These are phyloP conservation scores for Griposia aprilina DNA, from an alignment of 2,888 invertebrate genomes.

Conservation along the genomic window DNA sequence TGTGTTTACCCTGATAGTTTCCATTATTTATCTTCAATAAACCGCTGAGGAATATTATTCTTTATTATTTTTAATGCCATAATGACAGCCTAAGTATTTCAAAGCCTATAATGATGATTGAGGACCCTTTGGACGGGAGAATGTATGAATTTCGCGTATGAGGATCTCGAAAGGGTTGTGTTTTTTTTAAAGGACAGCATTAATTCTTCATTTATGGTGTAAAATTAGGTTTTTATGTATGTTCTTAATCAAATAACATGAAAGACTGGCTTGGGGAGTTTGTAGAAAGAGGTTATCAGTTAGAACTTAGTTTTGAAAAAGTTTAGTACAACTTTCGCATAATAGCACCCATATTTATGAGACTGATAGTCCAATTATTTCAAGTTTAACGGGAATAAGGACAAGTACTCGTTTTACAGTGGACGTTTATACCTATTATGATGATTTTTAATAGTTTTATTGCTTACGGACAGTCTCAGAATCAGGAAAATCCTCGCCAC, in stretches of 20 bases:
- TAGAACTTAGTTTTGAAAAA: background rate
- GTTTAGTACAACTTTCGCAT: background rate
- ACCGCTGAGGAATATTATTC: constrained; percentile 37
- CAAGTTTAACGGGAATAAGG: too few species aligned
- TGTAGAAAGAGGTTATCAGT: background rate
- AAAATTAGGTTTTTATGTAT: background rate
- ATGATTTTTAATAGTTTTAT: background rate
- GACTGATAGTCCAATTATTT: background rate
- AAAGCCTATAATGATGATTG: constrained; percentile 51
- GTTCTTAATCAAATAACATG: background rate
- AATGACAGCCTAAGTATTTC: constrained; percentile 48
- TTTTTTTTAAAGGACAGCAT: background rate
- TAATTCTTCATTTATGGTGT: background rate
- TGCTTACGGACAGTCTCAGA: background rate
- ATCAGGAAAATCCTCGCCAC: background rate
- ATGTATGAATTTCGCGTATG: constrained; percentile 26
- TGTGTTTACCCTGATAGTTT: constrained; percentile 47
- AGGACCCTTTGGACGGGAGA: constrained; percentile 31
- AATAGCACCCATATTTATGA: background rate
- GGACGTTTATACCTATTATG: background rate
- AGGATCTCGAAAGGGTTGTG: background rate
- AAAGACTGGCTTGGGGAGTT: background rate
- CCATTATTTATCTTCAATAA: constrained; percentile 40
- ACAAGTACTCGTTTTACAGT: background rate
- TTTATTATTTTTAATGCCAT: constrained; percentile 53